Percentiles rank a stretch among this genome's conserved stretches.
Conservation (phyloP, 2,797 vertebrate species). For the Myotis findleyi region DNA sequence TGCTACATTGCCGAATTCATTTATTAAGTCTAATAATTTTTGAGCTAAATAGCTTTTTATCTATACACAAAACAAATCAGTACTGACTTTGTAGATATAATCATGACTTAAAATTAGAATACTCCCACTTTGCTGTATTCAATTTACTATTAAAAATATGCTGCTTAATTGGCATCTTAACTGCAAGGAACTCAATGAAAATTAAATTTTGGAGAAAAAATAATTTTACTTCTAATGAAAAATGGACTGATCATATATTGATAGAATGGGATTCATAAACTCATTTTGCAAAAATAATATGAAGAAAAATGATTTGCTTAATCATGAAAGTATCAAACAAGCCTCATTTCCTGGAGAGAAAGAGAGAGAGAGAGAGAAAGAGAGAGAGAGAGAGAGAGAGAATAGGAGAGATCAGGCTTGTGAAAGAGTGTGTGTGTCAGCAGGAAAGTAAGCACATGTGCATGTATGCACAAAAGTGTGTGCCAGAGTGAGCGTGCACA, state of each 20-base stretch:
- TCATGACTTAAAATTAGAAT: not conserved
- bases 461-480: not conserved
- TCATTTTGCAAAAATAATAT: constrained; percentile 4
- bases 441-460: not conserved
- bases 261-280: not conserved
- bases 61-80: not conserved
- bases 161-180: not conserved
- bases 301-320: not conserved
- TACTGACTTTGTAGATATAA: not conserved
- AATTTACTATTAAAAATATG: not conserved
- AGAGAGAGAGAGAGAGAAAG: not conserved
- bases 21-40: too few species aligned
- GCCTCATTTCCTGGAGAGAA: not conserved
- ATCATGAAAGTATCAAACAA: not conserved
- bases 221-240: constrained; percentile 28
- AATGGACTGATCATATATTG: not conserved
- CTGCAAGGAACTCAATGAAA: constrained; percentile 13
- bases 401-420: not conserved
- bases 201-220: not conserved
- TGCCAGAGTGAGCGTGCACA: not conserved
- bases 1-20: too few species aligned
- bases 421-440: not conserved
- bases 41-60: too few species aligned
- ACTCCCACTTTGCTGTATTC: not conserved
- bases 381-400: not conserved